Evolutionary conservation across 2,888 invertebrate species (phyloP).

Genomic region (Drosophila nr. perissopoda): DNA sequence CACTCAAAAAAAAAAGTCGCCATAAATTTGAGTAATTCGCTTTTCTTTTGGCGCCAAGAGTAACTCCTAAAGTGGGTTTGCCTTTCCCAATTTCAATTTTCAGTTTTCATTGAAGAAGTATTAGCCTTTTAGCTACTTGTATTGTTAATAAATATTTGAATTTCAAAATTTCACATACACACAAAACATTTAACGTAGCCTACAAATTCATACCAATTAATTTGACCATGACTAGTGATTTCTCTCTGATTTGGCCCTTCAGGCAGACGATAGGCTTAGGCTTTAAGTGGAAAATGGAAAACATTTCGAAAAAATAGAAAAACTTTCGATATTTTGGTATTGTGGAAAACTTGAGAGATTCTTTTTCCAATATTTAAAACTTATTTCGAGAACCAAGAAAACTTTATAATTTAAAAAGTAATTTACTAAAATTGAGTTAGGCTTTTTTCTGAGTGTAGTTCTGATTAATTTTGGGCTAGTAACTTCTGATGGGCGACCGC

Average conservation of each 20-base stretch:
- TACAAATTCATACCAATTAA: neutral
- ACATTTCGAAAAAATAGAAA: neutral
- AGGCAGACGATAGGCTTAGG: neutral
- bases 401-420: neutral
- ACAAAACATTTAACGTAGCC: neutral
- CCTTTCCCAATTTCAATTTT: neutral
- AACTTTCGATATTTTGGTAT: neutral
- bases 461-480: conserved; percentile 28
- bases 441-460: neutral
- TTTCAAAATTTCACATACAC: neutral
- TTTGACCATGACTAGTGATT: neutral
- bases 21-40: neutral
- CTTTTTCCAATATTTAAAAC: neutral
- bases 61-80: neutral
- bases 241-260: neutral
- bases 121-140: neutral
- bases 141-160: neutral
- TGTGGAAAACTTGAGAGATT: neutral
- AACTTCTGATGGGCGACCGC: conserved; percentile 19
- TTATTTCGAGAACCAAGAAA: neutral
- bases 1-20: neutral
- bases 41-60: neutral
- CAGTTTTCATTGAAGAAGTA: neutral
- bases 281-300: neutral
- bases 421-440: neutral